These are phyloP conservation scores for Aulostomus chinensis DNA, from an alignment of 2,797 vertebrate species.

Conservation along the genomic window DNA sequence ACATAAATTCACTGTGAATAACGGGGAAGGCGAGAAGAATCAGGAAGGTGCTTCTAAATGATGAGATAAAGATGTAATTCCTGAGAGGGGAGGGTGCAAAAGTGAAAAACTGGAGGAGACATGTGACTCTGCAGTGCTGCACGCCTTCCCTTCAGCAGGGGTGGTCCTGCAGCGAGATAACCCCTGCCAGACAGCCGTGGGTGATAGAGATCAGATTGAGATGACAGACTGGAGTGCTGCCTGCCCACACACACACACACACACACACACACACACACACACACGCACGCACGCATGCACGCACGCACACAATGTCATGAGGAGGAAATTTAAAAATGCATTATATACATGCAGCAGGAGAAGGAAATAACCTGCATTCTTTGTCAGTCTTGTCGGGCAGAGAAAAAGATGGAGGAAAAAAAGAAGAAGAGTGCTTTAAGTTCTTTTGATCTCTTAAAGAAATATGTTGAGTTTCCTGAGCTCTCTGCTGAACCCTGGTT, in stretches of 20 bases:
- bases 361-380: conserved; percentile 31
- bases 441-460: conserved; percentile 39
- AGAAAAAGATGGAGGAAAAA: conserved; percentile 33
- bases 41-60: conserved; percentile 20
- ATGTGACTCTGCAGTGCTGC: conserved; percentile 25
- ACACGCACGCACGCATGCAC: conserved; percentile 12
- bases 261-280: conserved; percentile 18
- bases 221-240: conserved; percentile 71
- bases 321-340: conserved; percentile 47
- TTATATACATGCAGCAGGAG: conserved; percentile 42
- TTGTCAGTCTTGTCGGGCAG: conserved; percentile 25
- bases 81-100: conserved; percentile 9
- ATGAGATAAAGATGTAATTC: conserved; percentile 4
- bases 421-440: conserved; percentile 29
- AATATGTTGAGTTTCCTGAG: conserved; percentile 21
- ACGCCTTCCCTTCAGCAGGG: conserved; percentile 62
- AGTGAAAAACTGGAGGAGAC: conserved; percentile 3
- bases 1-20: background rate
- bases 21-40: background rate
- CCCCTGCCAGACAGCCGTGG: conserved; percentile 62
- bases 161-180: conserved; percentile 78
- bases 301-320: conserved; percentile 17
- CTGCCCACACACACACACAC: conserved; percentile 26
- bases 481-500: conserved; percentile 17
- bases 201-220: conserved; percentile 79